phyloP scores from a whole-genome alignment of 35 echinoderm and acorn worm genomes.

The Heliocidaris tuberculata region DNA sequence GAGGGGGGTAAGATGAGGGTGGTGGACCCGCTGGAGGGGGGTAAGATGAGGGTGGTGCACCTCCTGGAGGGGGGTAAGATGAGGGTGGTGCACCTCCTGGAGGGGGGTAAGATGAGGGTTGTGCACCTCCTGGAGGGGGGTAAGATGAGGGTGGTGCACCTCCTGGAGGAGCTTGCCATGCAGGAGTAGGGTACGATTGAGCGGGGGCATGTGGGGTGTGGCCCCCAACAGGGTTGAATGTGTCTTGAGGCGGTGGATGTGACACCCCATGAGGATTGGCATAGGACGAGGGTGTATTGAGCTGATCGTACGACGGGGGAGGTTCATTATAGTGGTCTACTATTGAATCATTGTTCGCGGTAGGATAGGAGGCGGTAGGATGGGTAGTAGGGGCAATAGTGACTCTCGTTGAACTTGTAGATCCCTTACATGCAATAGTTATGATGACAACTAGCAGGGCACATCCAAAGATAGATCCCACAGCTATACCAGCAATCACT shows the following conservation, averaged over 20 bases:
- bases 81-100: neutral
- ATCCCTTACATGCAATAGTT: neutral
- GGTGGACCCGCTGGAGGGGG: neutral
- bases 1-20: neutral
- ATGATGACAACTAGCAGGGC: neutral
- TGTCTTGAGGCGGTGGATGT: neutral
- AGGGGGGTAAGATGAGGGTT: neutral
- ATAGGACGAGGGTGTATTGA: neutral
- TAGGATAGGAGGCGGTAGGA: neutral
- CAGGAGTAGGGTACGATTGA: neutral
- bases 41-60: no score
- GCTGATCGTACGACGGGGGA: neutral
- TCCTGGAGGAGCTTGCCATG: neutral
- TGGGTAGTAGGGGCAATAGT: neutral
- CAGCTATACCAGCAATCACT: neutral
- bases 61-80: no score
- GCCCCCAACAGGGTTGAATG: neutral
- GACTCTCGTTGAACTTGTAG: neutral
- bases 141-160: neutral
- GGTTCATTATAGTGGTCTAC: neutral
- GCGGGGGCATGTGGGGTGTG: neutral
- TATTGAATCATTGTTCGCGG: neutral
- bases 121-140: neutral
- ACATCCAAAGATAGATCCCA: neutral
- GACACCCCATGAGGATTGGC: neutral